Conservation (phyloP, 1,140 invertebrate species). For the Aphidius gifuensis region DNA sequence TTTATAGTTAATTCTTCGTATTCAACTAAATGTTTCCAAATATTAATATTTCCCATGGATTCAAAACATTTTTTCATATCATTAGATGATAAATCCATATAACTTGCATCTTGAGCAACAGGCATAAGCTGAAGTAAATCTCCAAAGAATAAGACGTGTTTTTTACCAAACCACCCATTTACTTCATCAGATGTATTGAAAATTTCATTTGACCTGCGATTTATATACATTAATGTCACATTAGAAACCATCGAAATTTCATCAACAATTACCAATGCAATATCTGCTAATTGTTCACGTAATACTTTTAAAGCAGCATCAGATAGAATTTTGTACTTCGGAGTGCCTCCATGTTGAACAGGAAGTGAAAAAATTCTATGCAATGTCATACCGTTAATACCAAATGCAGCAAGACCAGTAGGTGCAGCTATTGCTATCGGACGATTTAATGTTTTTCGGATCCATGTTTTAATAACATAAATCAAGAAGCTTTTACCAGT, state of each 20-base stretch:
- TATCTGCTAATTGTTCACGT: too few relatives aligned
- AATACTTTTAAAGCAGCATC: too few relatives aligned
- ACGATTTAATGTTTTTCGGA: constrained; percentile 26
- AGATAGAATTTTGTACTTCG: too few relatives aligned
- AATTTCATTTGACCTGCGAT: too few relatives aligned
- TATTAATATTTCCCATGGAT: constrained; percentile 25
- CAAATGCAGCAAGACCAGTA: constrained; percentile 33
- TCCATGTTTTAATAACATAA: constrained; percentile 20
- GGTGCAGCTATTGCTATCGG: constrained; percentile 33
- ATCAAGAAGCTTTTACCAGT: constrained; percentile 32
- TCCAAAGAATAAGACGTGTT: too few relatives aligned
- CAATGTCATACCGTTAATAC: too few relatives aligned
- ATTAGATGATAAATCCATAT: constrained; percentile 25
- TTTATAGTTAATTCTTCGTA: constrained; percentile 33
- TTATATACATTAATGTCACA: too few relatives aligned
- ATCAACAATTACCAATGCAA: too few relatives aligned
- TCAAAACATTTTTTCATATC: constrained; percentile 29
- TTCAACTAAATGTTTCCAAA: constrained; percentile 28
- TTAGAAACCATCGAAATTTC: too few relatives aligned
- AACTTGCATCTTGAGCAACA: constrained; percentile 33
- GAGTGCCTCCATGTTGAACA: too few relatives aligned
- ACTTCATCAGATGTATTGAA: constrained; percentile 29
- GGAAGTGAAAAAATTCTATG: too few relatives aligned
- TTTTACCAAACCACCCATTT: too few relatives aligned
- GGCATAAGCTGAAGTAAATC: constrained; percentile 41